Base-by-base conservation (phyloP, 2,888 invertebrate species). In the Nemotelus pantherinus region DNA sequence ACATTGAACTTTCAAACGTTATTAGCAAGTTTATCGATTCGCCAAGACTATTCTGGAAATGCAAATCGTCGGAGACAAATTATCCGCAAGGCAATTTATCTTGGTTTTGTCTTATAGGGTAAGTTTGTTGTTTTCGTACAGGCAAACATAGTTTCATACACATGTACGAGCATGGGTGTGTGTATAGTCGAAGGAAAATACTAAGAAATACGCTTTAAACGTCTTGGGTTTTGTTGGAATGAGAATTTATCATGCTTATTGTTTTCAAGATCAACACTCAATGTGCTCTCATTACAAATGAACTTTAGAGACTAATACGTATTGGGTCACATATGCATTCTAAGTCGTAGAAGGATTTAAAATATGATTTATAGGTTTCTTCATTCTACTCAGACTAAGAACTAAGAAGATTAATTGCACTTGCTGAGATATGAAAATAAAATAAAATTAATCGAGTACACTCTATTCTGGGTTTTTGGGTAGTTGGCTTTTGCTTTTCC, bases 41-140 rank as follows among this genome's bases (percentile, higher is more conserved):
- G 47, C 60, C n/a, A 60, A 47, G 47, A 39, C 70, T 70, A 53
- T 55, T 50, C 63, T 60, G 50, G 63, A 39, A 74, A 25, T 25
- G 25, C 0, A 25, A 25, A 74, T 76, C 53, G 55, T 53, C 45
- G 77, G 77, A 78, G 79, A 79, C 79, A 79, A 79, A 79, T 79
- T 79, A 79, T 79, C 79, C 77, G 78, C 79, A 79, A 65, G 79
- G 79, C 76, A 79, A 79, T 79, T 79, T 79, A 78, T 79, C 79
- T 79, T 79, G 76, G 79, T 79, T 79, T 25, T 79, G 76, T 78
- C 77, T 78, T 72, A 78, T 78, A 77, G 76, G 67, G 74, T 43
- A 55, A 70, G 70, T 10, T 70, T 45, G 65, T 75, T 77, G 70
- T 25, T 63, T 57, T 74, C 58, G 72, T 72, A 6, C 50, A 53